Conservation (phyloP, 2,797 vertebrate genomes). For the Mus caroli region DNA sequence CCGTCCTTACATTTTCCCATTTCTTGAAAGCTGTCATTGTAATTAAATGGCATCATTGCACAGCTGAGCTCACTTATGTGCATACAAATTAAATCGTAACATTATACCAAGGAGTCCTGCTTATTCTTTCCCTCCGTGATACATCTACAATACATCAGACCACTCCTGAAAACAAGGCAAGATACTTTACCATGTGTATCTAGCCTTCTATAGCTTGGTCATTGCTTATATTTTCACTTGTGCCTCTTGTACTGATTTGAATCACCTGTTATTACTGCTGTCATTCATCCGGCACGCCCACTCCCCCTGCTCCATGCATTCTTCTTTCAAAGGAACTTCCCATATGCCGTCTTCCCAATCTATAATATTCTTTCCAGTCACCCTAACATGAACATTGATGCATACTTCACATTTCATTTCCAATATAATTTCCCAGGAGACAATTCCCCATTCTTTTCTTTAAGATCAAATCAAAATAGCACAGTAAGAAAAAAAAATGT, state of each 20-base stretch:
- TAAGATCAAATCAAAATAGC: conserved; percentile 45
- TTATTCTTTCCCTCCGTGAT: not conserved
- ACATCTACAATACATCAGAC: not conserved
- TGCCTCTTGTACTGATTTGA: not conserved
- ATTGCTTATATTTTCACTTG: not conserved
- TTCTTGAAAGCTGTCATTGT: not conserved
- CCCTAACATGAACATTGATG: not conserved
- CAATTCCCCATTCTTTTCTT: not conserved
- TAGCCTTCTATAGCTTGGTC: not conserved
- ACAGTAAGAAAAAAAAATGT: not conserved
- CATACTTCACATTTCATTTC: conserved; percentile 10
- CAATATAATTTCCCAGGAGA: conserved; percentile 9
- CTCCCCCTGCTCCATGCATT: too few relatives aligned
- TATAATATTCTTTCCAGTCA: not conserved
- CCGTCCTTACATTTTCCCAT: not conserved
- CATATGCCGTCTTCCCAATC: not conserved
- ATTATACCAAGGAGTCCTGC: not conserved
- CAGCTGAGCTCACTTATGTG: not conserved
- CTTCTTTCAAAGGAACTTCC: not conserved
- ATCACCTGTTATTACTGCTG: not conserved
- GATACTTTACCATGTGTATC: not conserved
- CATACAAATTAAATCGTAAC: not conserved
- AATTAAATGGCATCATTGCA: not conserved
- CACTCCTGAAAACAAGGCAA: not conserved
- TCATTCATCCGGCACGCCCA: not conserved